Conservation (phyloP, 2,888 invertebrate species). For the Agelastica alni region DNA sequence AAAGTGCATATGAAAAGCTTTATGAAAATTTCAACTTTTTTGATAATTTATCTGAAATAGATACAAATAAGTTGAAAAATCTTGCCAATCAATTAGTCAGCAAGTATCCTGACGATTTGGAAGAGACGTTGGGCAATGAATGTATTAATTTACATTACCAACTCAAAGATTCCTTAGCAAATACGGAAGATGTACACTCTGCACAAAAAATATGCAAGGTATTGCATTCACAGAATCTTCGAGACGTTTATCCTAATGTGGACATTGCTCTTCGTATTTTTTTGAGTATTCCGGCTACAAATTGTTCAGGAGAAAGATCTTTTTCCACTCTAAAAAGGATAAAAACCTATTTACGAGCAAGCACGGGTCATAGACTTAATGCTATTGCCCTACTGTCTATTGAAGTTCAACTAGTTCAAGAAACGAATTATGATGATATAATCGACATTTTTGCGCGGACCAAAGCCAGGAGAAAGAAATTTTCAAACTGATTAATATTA, state of each 20-base stretch:
- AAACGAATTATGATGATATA: too few relatives aligned
- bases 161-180: too few relatives aligned
- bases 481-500: too few relatives aligned
- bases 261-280: background rate
- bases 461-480: too few relatives aligned
- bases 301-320: too few relatives aligned
- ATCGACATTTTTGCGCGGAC: too few relatives aligned
- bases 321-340: too few relatives aligned
- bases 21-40: background rate
- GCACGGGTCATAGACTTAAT: background rate
- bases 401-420: too few relatives aligned
- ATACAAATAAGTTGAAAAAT: background rate
- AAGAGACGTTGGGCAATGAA: too few relatives aligned
- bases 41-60: background rate
- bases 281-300: background rate
- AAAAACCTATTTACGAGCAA: background rate
- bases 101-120: too few relatives aligned
- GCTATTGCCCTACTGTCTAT: background rate
- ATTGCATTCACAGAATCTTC: too few relatives aligned
- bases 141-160: too few relatives aligned
- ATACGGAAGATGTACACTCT: background rate
- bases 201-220: background rate
- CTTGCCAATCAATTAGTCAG: background rate
- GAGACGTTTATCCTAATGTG: background rate
- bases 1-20: background rate